A percentile compares a stretch with the other conserved stretches of the same genome.
These are phyloP conservation scores for Phrynocephalus versicolor DNA, from an alignment of 2,113 vertebrate species.

Conservation along the genomic window DNA sequence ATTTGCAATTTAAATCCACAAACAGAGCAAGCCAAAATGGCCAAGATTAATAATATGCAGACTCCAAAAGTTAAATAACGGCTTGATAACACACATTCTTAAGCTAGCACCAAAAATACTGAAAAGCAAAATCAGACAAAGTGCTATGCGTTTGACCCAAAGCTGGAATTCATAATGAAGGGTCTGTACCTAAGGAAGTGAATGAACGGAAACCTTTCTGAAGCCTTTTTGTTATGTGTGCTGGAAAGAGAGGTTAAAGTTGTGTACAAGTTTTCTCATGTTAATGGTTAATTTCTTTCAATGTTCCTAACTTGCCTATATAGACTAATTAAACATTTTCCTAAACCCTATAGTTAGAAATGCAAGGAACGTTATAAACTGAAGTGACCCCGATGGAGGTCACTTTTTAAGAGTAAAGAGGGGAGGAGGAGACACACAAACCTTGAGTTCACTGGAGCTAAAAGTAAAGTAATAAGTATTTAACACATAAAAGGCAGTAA, in stretches of 20 bases:
- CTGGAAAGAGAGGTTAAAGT: neutral
- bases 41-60: neutral
- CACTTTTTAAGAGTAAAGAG: neutral
- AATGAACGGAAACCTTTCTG: neutral
- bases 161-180: neutral
- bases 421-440: neutral
- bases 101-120: neutral
- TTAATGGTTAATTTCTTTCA: neutral
- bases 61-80: too few species aligned
- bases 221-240: neutral
- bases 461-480: neutral
- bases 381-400: neutral
- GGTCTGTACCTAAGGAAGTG: neutral
- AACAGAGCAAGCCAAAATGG: neutral
- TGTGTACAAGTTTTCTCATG: neutral
- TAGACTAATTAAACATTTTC: neutral
- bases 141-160: neutral
- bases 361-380: neutral
- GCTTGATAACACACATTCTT: too few species aligned
- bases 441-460: accelerated
- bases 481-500: neutral
- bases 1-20: neutral
- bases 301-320: neutral
- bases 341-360: neutral
- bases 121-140: too few species aligned